A percentile compares a stretch with the other conserved stretches of the same genome.
Evolutionary conservation across 2,113 vertebrate species (phyloP).

Genomic region (Strigops habroptila): DNA sequence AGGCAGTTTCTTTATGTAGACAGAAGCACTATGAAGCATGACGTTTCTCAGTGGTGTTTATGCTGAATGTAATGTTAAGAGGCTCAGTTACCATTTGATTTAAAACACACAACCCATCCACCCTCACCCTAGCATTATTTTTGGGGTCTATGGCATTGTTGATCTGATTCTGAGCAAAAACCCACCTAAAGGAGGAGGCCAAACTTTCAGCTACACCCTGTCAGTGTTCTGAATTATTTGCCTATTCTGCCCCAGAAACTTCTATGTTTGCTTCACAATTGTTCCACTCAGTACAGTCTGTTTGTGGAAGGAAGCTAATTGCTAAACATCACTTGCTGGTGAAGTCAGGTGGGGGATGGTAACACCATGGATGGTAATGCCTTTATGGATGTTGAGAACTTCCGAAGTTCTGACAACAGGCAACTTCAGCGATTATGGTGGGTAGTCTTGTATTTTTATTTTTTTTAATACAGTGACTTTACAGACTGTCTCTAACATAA

Average conservation of each 20-base stretch:
- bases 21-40: background rate
- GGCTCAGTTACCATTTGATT: background rate
- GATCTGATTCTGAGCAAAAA: background rate
- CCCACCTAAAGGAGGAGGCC: background rate
- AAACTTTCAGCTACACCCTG: background rate
- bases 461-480: background rate
- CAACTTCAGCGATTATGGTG: background rate
- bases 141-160: background rate
- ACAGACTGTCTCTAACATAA: background rate
- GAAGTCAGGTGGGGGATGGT: background rate
- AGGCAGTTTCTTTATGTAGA: background rate
- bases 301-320: constrained; percentile 32
- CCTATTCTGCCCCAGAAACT: background rate
- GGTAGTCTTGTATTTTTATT: background rate
- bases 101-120: background rate
- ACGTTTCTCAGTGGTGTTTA: background rate
- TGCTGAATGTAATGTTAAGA: background rate
- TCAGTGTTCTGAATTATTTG: background rate
- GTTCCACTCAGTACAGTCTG: accelerated
- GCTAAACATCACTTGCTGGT: background rate
- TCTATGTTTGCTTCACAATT: background rate
- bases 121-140: background rate
- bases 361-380: background rate
- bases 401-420: background rate
- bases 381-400: background rate